phyloP scores from a whole-genome alignment of 2,888 invertebrate species.

The Zygaena filipendulae region DNA sequence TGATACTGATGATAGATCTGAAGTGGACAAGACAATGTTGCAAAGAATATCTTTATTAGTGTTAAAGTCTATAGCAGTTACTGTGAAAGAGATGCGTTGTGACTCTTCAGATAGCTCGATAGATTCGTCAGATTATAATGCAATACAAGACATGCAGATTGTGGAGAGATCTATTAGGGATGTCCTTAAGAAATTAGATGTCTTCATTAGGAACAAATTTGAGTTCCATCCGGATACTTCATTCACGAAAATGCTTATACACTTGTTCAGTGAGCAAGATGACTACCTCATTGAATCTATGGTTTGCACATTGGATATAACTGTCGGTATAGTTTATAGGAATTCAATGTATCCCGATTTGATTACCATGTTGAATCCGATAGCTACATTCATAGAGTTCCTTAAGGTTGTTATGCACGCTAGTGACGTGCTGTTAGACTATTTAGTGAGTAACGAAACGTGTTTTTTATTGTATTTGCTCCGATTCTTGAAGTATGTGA shows the following conservation, averaged over 20 bases:
- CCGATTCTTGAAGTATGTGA: slow-evolving; percentile 84
- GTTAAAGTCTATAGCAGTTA: slow-evolving; percentile 88
- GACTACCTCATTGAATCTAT: slow-evolving; percentile 92
- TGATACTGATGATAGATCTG: slow-evolving; percentile 45
- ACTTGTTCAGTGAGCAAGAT: slow-evolving; percentile 90
- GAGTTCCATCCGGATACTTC: slow-evolving; percentile 91
- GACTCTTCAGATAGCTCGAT: slow-evolving; percentile 88
- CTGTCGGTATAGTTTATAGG: slow-evolving; percentile 84
- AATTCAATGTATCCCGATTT: slow-evolving; percentile 84
- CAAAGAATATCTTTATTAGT: slow-evolving; percentile 90
- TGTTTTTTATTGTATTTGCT: slow-evolving; percentile 88
- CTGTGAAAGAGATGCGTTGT: slow-evolving; percentile 88
- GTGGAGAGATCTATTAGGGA: slow-evolving; percentile 88
- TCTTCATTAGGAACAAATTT: slow-evolving; percentile 81
- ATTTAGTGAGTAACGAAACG: slow-evolving; percentile 90
- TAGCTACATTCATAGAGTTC: slow-evolving; percentile 88
- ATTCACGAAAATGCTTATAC: slow-evolving; percentile 88
- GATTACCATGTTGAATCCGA: slow-evolving; percentile 85
- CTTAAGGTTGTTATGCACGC: slow-evolving; percentile 85
- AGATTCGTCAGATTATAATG: slow-evolving; percentile 86
- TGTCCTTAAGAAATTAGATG: slow-evolving; percentile 83
- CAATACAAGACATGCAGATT: slow-evolving; percentile 89
- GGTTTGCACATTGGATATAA: slow-evolving; percentile 91
- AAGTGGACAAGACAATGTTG: slow-evolving; percentile 80
- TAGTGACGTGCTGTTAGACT: slow-evolving; percentile 82